Conservation (phyloP, 2,888 invertebrate species). For the Cheilosia pagana region DNA sequence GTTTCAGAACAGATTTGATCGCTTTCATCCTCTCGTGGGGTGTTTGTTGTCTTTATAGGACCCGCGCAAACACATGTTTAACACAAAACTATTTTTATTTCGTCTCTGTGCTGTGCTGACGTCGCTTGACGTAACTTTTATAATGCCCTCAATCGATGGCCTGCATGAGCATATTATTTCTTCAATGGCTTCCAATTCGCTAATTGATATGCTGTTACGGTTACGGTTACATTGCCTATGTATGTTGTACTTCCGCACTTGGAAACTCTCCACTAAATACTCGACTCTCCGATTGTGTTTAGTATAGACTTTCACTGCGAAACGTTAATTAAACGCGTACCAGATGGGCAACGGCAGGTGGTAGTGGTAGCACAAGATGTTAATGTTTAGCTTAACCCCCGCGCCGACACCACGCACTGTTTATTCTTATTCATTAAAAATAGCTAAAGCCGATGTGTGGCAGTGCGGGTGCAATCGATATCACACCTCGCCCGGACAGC, state of each 20-base stretch:
- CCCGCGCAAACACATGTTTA: slow-evolving; percentile 16
- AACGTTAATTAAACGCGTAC: neutral
- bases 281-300: neutral
- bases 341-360: neutral
- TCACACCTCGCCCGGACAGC: slow-evolving; percentile 6
- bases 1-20: slow-evolving; percentile 29
- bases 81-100: slow-evolving; percentile 21
- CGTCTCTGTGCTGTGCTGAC: neutral
- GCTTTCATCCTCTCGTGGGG: neutral
- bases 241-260: neutral
- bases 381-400: slow-evolving; percentile 10
- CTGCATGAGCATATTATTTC: slow-evolving; percentile 11
- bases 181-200: slow-evolving; percentile 53
- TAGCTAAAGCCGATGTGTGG: neutral
- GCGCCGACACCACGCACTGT: slow-evolving; percentile 4
- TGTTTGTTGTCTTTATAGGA: neutral
- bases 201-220: slow-evolving; percentile 15
- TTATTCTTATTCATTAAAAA: slow-evolving; percentile 11
- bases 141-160: slow-evolving; percentile 31
- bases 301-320: neutral
- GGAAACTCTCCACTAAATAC: neutral
- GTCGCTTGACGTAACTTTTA: slow-evolving; percentile 38
- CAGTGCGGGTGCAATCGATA: slow-evolving; percentile 14
- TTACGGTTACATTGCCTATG: neutral
- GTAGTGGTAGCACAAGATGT: neutral